phyloP scores from a whole-genome alignment of 2,888 invertebrate genomes.

The Oxystoma pomonae region DNA sequence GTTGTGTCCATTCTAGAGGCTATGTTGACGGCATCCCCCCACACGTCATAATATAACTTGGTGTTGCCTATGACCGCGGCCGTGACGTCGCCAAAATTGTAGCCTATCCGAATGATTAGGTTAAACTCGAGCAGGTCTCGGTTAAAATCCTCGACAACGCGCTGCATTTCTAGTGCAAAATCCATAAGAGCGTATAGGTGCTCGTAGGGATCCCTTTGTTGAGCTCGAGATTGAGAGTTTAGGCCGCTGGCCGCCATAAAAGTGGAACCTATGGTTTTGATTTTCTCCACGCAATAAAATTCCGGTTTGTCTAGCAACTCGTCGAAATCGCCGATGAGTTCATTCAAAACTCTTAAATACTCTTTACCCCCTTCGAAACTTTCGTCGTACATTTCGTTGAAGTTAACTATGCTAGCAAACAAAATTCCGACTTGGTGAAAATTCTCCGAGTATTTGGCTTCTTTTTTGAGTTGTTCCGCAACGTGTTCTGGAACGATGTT shows the following conservation, averaged over 20 bases:
- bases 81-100: conserved; percentile 92
- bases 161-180: conserved; percentile 88
- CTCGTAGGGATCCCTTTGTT: conserved; percentile 65
- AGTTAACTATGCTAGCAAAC: conserved; percentile 95
- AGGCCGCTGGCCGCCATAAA: conserved; percentile 98
- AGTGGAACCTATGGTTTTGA: conserved; percentile 94
- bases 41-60: conserved; percentile 95
- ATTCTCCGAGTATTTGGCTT: conserved; percentile 92
- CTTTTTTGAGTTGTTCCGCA: conserved; percentile 87
- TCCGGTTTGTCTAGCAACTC: conserved; percentile 79
- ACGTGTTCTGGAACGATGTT: conserved; percentile 97
- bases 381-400: conserved; percentile 97
- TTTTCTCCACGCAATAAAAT: conserved; percentile 90
- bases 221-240: conserved; percentile 71
- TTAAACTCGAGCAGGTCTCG: conserved; percentile 87
- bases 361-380: conserved; percentile 93
- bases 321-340: conserved; percentile 94
- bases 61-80: conserved; percentile 96
- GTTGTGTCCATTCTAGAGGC: conserved; percentile 97
- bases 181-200: conserved; percentile 88
- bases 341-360: conserved; percentile 90
- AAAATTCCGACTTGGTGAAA: conserved; percentile 90
- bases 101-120: conserved; percentile 80
- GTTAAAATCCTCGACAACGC: conserved; percentile 82
- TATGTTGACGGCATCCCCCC: conserved; percentile 98